Conservation (phyloP, 2,888 invertebrate species). For the Chloroclysta siterata region DNA sequence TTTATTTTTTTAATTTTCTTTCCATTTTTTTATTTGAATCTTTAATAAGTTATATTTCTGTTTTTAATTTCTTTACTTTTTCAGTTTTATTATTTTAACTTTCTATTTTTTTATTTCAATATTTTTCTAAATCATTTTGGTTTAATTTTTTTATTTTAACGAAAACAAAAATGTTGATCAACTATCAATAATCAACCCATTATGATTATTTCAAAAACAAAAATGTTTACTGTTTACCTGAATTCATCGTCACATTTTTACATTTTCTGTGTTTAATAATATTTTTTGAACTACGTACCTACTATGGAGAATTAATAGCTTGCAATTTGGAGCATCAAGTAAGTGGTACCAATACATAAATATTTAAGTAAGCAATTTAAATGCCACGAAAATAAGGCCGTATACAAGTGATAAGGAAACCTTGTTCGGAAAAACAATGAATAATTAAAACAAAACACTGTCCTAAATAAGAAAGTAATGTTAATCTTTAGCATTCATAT, state of each 20-base stretch:
- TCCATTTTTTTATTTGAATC: slow-evolving; percentile 16
- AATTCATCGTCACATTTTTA: slow-evolving; percentile 44
- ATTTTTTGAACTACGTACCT: slow-evolving; percentile 23
- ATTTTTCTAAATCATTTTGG: no score
- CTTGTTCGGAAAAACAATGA: slow-evolving; percentile 8
- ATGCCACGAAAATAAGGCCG: slow-evolving; percentile 40
- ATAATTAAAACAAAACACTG: slow-evolving; percentile 29
- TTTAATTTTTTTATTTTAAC: background rate
- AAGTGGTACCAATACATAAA: slow-evolving; percentile 45
- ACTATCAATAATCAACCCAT: no score
- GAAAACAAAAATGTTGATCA: background rate
- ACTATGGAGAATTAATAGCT: slow-evolving; percentile 60
- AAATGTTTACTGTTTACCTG: slow-evolving; percentile 33
- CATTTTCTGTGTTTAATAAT: slow-evolving; percentile 17
- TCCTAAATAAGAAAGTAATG: slow-evolving; percentile 17
- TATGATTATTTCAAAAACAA: background rate
- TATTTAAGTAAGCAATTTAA: slow-evolving; percentile 36
- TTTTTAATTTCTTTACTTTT: no score
- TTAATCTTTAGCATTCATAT: background rate
- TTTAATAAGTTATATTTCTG: no score
- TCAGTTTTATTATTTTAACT: slow-evolving; percentile 1
- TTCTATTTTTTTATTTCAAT: background rate
- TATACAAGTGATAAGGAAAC: slow-evolving; percentile 27
- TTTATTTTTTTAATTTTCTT: background rate
- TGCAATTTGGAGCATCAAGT: slow-evolving; percentile 48